A percentile compares a stretch with the other conserved stretches of the same genome.
phyloP scores from a whole-genome alignment of 30 jellyfish, hydroid and myxozoan genomes.

The Catostylus mosaicus region DNA sequence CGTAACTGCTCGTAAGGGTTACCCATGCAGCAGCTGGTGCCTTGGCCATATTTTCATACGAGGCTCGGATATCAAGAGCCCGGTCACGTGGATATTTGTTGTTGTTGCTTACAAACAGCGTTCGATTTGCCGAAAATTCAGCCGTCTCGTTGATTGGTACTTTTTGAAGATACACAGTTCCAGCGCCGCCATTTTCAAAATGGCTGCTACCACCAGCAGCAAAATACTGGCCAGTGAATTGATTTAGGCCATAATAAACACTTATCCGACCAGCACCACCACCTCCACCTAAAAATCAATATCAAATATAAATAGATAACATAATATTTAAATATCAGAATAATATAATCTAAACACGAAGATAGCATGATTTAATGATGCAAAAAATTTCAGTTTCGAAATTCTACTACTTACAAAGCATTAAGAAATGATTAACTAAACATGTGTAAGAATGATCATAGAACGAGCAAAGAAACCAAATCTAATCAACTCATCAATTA shows the following conservation, averaged over 20 bases:
- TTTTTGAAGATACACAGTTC: slow-evolving; percentile 59
- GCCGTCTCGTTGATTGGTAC: slow-evolving; percentile 30
- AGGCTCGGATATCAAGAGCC: slow-evolving; percentile 29
- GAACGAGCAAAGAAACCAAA: no score
- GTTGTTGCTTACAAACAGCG: slow-evolving; percentile 48
- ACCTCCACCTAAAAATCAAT: slow-evolving; percentile 54
- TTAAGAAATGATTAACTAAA: no score
- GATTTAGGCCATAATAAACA: slow-evolving; percentile 55
- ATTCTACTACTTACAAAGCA: no score
- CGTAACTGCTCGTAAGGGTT: slow-evolving; percentile 45
- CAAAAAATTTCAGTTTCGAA: no score
- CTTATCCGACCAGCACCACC: slow-evolving; percentile 70
- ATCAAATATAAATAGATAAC: no score
- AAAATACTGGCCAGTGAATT: slow-evolving; percentile 44
- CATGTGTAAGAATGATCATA: no score
- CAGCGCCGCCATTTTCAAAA: slow-evolving; percentile 68
- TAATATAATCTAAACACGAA: no score
- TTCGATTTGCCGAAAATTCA: slow-evolving; percentile 33
- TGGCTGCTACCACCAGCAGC: slow-evolving; percentile 66
- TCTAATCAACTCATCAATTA: no score
- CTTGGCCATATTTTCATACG: slow-evolving; percentile 26
- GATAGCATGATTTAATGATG: no score
- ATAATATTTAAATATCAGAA: no score
- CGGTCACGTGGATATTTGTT: slow-evolving; percentile 58
- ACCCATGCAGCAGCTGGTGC: slow-evolving; percentile 74